A percentile compares a stretch with the other conserved stretches of the same genome.
These are phyloP conservation scores for Carabus problematicus DNA, from an alignment of 2,888 invertebrate genomes.

Conservation along the genomic window DNA sequence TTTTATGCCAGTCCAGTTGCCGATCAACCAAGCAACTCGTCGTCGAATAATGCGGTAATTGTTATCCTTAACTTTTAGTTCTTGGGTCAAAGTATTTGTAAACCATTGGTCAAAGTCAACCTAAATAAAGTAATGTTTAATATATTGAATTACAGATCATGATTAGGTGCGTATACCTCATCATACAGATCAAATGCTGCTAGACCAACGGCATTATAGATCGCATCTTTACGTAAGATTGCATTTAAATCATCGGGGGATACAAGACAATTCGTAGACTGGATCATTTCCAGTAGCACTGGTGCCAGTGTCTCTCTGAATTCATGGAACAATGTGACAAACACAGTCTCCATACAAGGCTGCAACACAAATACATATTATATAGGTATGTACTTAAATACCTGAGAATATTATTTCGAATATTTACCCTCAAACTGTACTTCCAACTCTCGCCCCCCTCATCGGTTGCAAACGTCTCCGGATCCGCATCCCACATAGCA, in stretches of 20 bases:
- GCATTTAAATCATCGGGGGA: slow-evolving; percentile 76
- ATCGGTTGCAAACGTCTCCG: slow-evolving; percentile 88
- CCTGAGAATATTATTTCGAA: background rate
- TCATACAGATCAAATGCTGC: slow-evolving; percentile 91
- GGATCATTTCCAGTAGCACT: slow-evolving; percentile 75
- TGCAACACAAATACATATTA: slow-evolving; percentile 53
- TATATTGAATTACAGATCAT: slow-evolving; percentile 20
- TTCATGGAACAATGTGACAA: slow-evolving; percentile 82
- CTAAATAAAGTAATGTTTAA: slow-evolving; percentile 56
- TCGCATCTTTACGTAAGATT: slow-evolving; percentile 88
- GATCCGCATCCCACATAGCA: slow-evolving; percentile 87
- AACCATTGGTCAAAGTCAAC: slow-evolving; percentile 95
- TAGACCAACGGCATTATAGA: slow-evolving; percentile 90
- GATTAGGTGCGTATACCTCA: slow-evolving; percentile 66
- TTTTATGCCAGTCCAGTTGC: slow-evolving; percentile 83
- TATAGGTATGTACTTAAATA: background rate
- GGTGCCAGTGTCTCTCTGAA: slow-evolving; percentile 76
- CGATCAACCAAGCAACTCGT: slow-evolving; percentile 85
- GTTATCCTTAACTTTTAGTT: slow-evolving; percentile 81
- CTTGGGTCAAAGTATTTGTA: slow-evolving; percentile 78
- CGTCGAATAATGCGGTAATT: slow-evolving; percentile 85
- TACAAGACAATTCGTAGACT: slow-evolving; percentile 71
- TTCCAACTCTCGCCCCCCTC: slow-evolving; percentile 95
- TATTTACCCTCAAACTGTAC: slow-evolving; percentile 81
- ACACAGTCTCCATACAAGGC: slow-evolving; percentile 89